phyloP scores from a whole-genome alignment of 2,113 vertebrate genomes.

The Crypturellus undulatus region DNA sequence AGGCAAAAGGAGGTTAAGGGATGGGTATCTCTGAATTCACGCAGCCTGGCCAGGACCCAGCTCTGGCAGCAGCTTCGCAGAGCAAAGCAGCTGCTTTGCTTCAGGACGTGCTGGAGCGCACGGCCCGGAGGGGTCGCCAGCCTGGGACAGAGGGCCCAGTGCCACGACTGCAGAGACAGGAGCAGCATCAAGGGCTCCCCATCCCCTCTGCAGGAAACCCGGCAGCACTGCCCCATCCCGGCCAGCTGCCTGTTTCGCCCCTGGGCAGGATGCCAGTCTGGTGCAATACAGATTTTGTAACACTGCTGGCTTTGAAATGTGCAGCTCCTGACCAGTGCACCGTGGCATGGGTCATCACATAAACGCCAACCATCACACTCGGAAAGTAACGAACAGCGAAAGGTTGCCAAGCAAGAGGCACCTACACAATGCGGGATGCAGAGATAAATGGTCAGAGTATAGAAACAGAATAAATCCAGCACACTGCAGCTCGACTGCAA shows the following conservation, averaged over 20 bases:
- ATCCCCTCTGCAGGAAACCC: not conserved
- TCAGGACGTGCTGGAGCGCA: not conserved
- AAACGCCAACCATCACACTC: not conserved
- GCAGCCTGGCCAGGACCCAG: not conserved
- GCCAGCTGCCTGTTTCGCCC: not conserved
- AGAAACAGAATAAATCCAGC: constrained; percentile 1
- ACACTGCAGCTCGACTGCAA: not conserved
- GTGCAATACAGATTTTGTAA: not conserved
- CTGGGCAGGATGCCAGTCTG: not conserved
- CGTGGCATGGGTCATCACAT: too few relatives aligned
- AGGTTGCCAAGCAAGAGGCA: not conserved
- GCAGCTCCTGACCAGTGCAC: not conserved
- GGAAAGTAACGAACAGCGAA: not conserved
- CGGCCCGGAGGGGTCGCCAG: not conserved
- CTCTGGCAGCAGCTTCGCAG: fast-evolving
- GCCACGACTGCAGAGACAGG: not conserved
- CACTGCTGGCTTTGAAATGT: not conserved
- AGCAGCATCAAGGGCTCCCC: not conserved
- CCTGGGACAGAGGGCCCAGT: not conserved
- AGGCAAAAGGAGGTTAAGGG: not conserved
- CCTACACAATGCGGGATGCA: not conserved
- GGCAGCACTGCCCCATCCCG: not conserved
- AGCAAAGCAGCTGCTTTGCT: not conserved
- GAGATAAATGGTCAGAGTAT: not conserved
- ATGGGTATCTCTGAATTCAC: not conserved